phyloP scores from a whole-genome alignment of 1,140 invertebrate genomes.

The Paraescarpia echinospica region DNA sequence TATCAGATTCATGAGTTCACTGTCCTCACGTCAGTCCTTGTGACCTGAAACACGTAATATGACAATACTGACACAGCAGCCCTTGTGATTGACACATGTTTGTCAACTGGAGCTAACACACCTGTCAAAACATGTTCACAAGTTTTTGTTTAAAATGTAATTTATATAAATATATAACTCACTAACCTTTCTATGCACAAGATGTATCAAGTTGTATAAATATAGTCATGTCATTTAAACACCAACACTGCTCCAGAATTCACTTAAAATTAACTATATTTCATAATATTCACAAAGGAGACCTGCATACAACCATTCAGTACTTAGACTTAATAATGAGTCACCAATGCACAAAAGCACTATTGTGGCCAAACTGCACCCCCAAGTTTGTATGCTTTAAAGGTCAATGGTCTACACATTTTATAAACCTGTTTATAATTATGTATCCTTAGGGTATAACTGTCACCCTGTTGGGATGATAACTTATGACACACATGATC shows the following conservation, averaged over 20 bases:
- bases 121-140: neutral
- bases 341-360: neutral
- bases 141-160: neutral
- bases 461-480: neutral
- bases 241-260: neutral
- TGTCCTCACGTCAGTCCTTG: neutral
- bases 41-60: neutral
- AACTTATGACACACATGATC: neutral
- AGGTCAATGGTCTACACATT: neutral
- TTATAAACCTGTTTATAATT: neutral
- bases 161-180: neutral
- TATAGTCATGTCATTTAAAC: neutral
- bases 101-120: neutral
- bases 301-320: too few species aligned
- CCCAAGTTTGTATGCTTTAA: neutral
- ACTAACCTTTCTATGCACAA: too few species aligned
- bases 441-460: neutral
- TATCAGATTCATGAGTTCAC: neutral
- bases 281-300: neutral
- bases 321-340: too few species aligned
- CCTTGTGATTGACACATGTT: neutral
- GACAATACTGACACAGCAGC: neutral
- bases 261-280: neutral
- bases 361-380: neutral
- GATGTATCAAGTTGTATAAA: too few species aligned